Conservation (phyloP, 2,797 vertebrate species). For the Phalanger gymnotis region DNA sequence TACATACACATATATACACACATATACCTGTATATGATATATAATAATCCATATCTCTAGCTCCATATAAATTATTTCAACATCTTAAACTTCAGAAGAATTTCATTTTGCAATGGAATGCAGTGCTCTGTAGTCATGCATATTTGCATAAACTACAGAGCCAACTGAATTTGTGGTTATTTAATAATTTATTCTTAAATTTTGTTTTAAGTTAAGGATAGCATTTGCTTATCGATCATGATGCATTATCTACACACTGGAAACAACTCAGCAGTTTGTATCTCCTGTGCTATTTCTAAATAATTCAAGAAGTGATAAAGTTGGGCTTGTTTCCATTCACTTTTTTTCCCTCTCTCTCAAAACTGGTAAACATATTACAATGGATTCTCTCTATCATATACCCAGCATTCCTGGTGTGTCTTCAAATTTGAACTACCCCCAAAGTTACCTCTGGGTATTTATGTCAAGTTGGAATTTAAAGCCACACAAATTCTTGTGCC, state of each 20-base stretch:
- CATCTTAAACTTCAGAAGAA: background rate
- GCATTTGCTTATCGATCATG: constrained; percentile 64
- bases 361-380: background rate
- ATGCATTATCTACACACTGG: constrained; percentile 51
- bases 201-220: constrained; percentile 56
- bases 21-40: too few species aligned
- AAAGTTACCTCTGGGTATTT: background rate
- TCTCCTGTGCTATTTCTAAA: constrained; percentile 75
- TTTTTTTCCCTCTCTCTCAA: background rate
- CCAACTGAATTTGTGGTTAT: constrained; percentile 15
- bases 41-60: too few species aligned
- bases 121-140: constrained; percentile 6
- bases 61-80: background rate
- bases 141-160: background rate
- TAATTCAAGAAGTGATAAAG: constrained; percentile 51
- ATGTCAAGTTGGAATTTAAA: background rate
- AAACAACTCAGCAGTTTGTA: constrained; percentile 30
- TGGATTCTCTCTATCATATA: background rate
- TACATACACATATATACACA: too few species aligned
- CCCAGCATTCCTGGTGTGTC: background rate
- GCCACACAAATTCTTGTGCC: background rate
- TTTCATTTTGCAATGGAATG: background rate
- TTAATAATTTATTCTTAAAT: constrained; percentile 67
- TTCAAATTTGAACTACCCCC: background rate
- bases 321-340: constrained; percentile 51